phyloP scores from a whole-genome alignment of 2,888 invertebrate genomes.

The Conomelus anceps region DNA sequence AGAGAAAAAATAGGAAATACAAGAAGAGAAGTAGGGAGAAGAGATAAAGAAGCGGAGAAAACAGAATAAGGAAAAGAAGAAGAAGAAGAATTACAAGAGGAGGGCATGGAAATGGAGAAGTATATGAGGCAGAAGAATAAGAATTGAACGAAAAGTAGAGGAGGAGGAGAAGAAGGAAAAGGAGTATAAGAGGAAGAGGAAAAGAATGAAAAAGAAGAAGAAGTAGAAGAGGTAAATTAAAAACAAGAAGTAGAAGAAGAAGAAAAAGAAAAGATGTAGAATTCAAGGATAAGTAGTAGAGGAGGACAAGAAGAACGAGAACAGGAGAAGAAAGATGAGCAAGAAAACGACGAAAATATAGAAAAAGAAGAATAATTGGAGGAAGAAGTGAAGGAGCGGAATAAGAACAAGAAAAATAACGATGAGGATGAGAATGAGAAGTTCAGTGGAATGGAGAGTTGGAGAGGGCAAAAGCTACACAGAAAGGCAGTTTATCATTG shows the following conservation, averaged over 20 bases:
- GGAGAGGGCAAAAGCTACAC: slow-evolving; percentile 19
- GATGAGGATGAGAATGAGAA: background rate
- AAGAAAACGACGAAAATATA: background rate
- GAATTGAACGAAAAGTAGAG: background rate
- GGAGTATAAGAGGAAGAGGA: background rate
- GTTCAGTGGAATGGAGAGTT: slow-evolving; percentile 1
- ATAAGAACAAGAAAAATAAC: background rate
- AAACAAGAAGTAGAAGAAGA: background rate
- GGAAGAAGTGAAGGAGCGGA: no score
- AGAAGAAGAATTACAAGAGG: no score
- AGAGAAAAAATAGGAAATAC: background rate
- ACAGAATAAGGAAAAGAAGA: background rate
- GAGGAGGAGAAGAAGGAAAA: no score
- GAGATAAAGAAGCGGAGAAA: no score
- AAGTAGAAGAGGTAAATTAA: background rate
- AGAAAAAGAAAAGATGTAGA: background rate
- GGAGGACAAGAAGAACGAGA: no score
- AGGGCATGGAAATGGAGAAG: no score
- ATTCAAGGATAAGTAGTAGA: background rate
- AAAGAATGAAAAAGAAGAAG: background rate
- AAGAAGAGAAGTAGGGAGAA: no score
- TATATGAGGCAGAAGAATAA: slow-evolving; percentile 2
- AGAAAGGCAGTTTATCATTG: slow-evolving; percentile 22
- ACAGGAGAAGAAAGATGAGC: background rate
- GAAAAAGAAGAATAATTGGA: background rate